Conservation (phyloP, 2,888 invertebrate genomes). For the Stenodera caucasica region DNA sequence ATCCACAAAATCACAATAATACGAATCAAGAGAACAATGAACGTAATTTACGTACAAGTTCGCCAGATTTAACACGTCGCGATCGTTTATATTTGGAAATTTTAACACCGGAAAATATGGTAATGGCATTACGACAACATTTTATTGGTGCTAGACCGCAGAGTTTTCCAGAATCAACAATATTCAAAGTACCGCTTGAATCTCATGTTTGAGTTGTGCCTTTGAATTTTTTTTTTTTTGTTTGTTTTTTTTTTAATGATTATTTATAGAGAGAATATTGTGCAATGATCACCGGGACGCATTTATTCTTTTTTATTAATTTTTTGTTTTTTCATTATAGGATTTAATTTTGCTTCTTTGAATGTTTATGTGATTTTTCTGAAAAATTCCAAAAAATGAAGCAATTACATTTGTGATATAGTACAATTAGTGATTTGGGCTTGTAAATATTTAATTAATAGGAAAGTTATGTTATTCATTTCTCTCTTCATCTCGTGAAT, state of each 20-base stretch:
- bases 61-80: constrained; percentile 60
- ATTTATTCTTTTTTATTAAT: constrained; percentile 42
- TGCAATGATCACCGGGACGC: constrained; percentile 10
- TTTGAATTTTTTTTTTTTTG: constrained; percentile 16
- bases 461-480: constrained; percentile 33
- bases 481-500: constrained; percentile 11
- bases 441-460: constrained; percentile 41
- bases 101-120: constrained; percentile 59
- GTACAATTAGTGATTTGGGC: constrained; percentile 40
- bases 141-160: constrained; percentile 59
- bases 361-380: constrained; percentile 51
- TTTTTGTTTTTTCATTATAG: no score
- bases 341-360: constrained; percentile 52
- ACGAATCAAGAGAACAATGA: constrained; percentile 53
- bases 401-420: constrained; percentile 56
- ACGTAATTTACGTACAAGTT: constrained; percentile 61
- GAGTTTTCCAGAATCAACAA: constrained; percentile 59
- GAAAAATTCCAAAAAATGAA: constrained; percentile 51
- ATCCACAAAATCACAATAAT: constrained; percentile 55
- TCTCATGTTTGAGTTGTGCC: constrained; percentile 58
- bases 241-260: constrained; percentile 32
- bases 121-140: constrained; percentile 56
- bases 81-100: constrained; percentile 59
- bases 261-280: constrained; percentile 24
- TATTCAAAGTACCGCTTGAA: constrained; percentile 62